Conservation (phyloP, 2,888 invertebrate genomes). For the Itoplectis maculator region DNA sequence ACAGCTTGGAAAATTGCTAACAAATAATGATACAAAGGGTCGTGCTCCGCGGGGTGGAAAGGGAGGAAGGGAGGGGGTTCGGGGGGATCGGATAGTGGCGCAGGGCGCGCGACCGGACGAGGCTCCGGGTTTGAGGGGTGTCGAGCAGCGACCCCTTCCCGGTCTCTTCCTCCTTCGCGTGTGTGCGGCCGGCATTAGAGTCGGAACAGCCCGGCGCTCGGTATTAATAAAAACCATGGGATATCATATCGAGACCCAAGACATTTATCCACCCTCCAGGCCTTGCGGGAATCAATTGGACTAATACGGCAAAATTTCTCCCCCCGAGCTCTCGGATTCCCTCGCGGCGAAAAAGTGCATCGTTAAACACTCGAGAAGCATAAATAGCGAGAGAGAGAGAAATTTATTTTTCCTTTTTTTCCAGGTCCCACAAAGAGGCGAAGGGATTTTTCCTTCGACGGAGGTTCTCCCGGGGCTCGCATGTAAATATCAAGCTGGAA, state of each 20-base stretch:
- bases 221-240: conserved; percentile 6
- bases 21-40: conserved; percentile 81
- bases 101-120: conserved; percentile 63
- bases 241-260: neutral
- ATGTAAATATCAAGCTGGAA: conserved; percentile 23
- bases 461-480: neutral
- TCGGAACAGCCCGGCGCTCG: neutral
- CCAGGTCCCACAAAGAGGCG: neutral
- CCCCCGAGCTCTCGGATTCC: neutral
- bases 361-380: conserved; percentile 7
- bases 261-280: neutral
- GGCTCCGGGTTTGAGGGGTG: conserved; percentile 54
- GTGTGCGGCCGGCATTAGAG: conserved; percentile 32
- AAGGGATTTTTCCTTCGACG: neutral
- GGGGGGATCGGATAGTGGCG: conserved; percentile 49
- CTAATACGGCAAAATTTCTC: neutral
- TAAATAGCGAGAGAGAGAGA: conserved; percentile 11
- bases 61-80: conserved; percentile 15
- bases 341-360: neutral
- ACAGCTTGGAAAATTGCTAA: conserved; percentile 84
- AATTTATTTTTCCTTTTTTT: neutral
- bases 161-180: conserved; percentile 2
- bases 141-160: conserved; percentile 57
- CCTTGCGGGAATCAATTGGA: neutral
- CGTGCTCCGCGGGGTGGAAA: conserved; percentile 25